phyloP scores from a whole-genome alignment of 2,113 vertebrate species.

The Sporophila hypoxantha region DNA sequence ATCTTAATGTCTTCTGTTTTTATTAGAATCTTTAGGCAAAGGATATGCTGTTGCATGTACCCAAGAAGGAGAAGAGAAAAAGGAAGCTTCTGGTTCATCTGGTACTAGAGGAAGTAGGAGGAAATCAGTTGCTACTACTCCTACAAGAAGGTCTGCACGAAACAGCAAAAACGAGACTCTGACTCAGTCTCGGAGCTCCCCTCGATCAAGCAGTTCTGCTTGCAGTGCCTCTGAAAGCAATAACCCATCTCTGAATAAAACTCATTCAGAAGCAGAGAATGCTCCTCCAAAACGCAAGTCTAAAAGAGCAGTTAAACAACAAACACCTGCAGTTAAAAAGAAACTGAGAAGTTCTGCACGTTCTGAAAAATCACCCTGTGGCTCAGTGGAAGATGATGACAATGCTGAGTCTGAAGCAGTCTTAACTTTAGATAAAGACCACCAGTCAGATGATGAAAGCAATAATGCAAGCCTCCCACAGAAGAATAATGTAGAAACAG shows the following conservation, averaged over 20 bases:
- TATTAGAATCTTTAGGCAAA: conserved; percentile 77
- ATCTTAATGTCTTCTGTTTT: conserved; percentile 12
- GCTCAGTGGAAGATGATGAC: conserved; percentile 72
- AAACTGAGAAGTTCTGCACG: conserved; percentile 70
- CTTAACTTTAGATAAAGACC: conserved; percentile 45
- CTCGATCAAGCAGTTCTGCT: conserved; percentile 72
- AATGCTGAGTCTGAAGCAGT: conserved; percentile 43
- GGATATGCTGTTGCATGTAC: conserved; percentile 80
- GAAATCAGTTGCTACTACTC: conserved; percentile 68
- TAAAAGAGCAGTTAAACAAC: conserved; percentile 71
- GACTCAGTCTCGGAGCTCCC: conserved; percentile 68
- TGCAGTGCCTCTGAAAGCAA: conserved; percentile 67
- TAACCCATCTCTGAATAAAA: conserved; percentile 55
- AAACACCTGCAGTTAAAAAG: conserved; percentile 70
- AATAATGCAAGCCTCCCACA: neutral
- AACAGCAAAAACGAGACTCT: conserved; percentile 75
- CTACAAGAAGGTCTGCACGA: conserved; percentile 80
- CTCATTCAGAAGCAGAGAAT: conserved; percentile 57
- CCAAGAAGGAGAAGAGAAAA: conserved; percentile 88
- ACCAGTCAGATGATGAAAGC: conserved; percentile 47
- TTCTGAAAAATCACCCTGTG: conserved; percentile 61
- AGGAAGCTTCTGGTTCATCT: conserved; percentile 78
- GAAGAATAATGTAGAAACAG: conserved; percentile 3
- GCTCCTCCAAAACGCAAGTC: conserved; percentile 75
- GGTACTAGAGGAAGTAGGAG: conserved; percentile 80